Evolutionary conservation across 2,888 invertebrate species (phyloP), one percentile per base, ranked within the genome.

Genomic region (Thecocarcelia acutangulata): DNA sequence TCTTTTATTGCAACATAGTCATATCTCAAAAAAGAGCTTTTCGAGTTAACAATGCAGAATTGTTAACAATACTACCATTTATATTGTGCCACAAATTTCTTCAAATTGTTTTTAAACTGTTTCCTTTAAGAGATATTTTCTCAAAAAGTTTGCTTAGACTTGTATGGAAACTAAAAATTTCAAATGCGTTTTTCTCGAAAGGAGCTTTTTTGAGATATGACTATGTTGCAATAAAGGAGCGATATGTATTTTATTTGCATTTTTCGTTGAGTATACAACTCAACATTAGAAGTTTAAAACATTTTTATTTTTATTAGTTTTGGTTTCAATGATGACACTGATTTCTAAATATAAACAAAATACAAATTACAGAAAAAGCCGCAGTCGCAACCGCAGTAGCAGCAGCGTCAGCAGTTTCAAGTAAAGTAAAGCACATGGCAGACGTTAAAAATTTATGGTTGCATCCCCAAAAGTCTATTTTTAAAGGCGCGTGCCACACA

Each of bases 281-380:
- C 19, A 37, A 17, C 68, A 74, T 82, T 82, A 82, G 82, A 82
- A 78, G 56, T 70, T 69, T 74, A 42, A 13, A 44, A 61, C 42
- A 72, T 33, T 63, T 69, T 44, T 24, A 13, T 24, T 15, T 70
- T 75, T 33, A 33, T 17, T 40, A 9, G 8, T 9, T 59, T 59
- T 11, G 42, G 17, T 52, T 59, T 12, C 56, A 77, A 76, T 78
- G 83, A 78, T 85, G 83, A 83, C 84, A 85, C 84, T 84, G 84
- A 73, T 83, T 83, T 84, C 85, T 86, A 85, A 84, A 83, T 84
- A 84, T 85, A 85, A 52, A 12, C 24, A 40, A 40, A 11, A 72
- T 44, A 28, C 73, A 69, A 69, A n/a, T 33, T 72, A 11, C 54
- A 68, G 54, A 11, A 33, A 33, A 3, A 33, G 33, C 12, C 64